Evolutionary conservation across 2,888 invertebrate genomes (phyloP).

Genomic region (Agapostemon virescens): DNA sequence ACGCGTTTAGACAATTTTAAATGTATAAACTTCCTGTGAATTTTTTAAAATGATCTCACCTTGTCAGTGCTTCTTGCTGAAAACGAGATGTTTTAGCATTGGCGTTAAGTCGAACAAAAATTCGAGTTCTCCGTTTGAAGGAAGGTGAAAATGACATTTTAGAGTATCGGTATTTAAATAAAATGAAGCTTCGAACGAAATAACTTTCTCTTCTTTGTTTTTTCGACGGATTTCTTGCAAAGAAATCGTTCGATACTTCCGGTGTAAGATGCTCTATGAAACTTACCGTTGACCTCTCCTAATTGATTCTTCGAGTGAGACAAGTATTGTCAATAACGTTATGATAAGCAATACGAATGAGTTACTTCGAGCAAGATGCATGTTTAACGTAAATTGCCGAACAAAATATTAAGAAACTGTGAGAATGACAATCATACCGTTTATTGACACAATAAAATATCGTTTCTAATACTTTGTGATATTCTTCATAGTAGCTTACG

Average conservation of each 20-base stretch:
- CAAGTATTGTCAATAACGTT: conserved; percentile 16
- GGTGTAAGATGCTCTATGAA: neutral
- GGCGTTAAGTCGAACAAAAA: neutral
- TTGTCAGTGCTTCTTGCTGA: no score
- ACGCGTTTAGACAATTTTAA: no score
- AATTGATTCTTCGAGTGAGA: neutral
- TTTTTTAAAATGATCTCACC: no score
- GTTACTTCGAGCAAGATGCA: neutral
- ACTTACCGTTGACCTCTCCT: neutral
- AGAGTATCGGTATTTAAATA: neutral
- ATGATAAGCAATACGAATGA: conserved; percentile 15
- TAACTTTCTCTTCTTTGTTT: neutral
- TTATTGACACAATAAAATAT: conserved; percentile 19
- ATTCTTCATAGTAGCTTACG: neutral
- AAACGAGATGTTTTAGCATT: no score
- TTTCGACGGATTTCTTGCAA: neutral
- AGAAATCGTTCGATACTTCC: neutral
- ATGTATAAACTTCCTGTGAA: no score
- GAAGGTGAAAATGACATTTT: neutral
- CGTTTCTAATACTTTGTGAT: conserved; percentile 20
- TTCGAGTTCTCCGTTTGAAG: neutral
- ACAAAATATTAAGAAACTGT: conserved; percentile 19
- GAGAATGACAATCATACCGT: conserved; percentile 50
- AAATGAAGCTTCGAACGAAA: no score
- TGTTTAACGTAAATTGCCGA: neutral